These are phyloP conservation scores for Ranitomeya imitator DNA, from an alignment of 2,113 vertebrate genomes.

Conservation along the genomic window DNA sequence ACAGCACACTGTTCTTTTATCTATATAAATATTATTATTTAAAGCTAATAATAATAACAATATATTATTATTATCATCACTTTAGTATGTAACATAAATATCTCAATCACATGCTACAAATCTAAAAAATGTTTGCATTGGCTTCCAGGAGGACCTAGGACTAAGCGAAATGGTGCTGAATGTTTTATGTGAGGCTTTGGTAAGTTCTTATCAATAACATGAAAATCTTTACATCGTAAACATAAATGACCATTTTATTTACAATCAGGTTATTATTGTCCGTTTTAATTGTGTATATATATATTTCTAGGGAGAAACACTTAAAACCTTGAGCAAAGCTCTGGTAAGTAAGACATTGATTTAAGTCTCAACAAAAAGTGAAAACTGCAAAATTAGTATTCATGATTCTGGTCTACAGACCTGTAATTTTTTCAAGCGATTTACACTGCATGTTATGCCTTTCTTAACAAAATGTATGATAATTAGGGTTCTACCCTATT, in stretches of 20 bases:
- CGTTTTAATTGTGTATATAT: neutral
- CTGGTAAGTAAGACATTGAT: neutral
- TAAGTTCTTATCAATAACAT: neutral
- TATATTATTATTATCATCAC: no score
- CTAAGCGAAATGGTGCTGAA: neutral
- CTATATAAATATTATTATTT: no score
- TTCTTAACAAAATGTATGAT: no score
- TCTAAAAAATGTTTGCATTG: neutral
- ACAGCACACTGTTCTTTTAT: no score
- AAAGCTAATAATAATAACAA: no score
- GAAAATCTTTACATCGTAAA: neutral
- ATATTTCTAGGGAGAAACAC: neutral
- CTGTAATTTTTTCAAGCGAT: no score
- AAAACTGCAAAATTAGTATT: no score
- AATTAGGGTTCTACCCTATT: no score
- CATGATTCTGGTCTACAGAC: no score
- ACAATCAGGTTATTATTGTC: neutral
- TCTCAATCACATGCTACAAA: neutral
- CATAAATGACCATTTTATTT: neutral
- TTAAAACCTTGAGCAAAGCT: neutral
- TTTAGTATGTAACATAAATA: neutral
- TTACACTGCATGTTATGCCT: no score
- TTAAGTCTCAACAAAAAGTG: neutral
- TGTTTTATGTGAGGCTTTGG: neutral
- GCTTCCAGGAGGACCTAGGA: neutral